Conservation (phyloP, 2,113 vertebrate species). For the Hoplias malabaricus region DNA sequence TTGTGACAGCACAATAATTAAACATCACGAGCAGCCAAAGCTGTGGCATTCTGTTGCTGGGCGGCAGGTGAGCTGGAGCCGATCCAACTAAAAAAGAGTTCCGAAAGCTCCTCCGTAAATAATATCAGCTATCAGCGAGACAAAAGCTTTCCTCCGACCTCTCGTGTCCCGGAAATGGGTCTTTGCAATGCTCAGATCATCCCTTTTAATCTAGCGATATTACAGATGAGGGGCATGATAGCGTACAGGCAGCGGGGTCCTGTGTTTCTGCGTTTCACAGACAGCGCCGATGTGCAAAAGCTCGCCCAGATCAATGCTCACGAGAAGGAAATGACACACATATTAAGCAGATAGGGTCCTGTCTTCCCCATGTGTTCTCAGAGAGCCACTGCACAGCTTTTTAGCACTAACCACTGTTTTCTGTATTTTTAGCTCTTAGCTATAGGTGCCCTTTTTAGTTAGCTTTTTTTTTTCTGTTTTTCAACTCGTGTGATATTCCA, state of each 20-base stretch:
- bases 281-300: background rate
- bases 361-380: background rate
- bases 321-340: constrained; percentile 1
- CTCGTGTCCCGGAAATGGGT: constrained; percentile 60
- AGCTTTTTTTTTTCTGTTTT: background rate
- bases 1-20: background rate
- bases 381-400: background rate
- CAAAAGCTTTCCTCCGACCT: constrained; percentile 37
- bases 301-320: background rate
- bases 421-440: background rate
- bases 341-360: background rate
- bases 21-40: background rate
- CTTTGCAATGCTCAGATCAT: constrained; percentile 75
- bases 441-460: background rate
- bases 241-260: constrained; percentile 46
- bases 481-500: no score
- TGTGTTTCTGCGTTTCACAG: background rate
- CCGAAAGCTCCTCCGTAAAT: constrained; percentile 1
- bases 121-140: constrained; percentile 24
- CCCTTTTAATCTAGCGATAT: constrained; percentile 76
- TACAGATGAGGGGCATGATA: constrained; percentile 75
- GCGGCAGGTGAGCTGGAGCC: constrained; percentile 14
- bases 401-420: background rate
- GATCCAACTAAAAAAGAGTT: constrained; percentile 8
- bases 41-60: background rate